Percentiles rank a stretch among this genome's conserved stretches.
These are phyloP conservation scores for Podabrus alpinus DNA, from an alignment of 2,888 invertebrate genomes.

Conservation along the genomic window DNA sequence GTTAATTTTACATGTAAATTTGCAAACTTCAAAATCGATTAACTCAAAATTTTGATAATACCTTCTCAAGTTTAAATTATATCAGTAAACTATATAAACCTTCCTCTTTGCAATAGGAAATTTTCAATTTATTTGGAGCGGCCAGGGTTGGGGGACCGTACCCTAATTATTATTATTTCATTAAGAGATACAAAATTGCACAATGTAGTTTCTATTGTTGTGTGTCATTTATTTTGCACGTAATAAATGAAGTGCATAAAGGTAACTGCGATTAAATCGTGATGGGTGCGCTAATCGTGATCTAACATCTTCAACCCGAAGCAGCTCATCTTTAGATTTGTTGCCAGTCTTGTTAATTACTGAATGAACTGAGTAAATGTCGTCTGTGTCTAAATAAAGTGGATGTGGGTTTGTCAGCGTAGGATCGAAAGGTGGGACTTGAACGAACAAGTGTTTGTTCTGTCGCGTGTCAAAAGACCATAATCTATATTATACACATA, in stretches of 20 bases:
- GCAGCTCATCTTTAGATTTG: conserved; percentile 27
- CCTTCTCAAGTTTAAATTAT: too few relatives aligned
- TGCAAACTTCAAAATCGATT: too few relatives aligned
- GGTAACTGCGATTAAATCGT: conserved; percentile 7
- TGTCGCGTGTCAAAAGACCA: conserved; percentile 15
- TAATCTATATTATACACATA: conserved; percentile 14
- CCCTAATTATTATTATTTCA: too few relatives aligned
- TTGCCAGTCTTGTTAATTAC: conserved; percentile 28
- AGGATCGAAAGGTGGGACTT: conserved; percentile 33
- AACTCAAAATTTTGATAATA: too few relatives aligned
- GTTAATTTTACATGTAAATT: too few relatives aligned
- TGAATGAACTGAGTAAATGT: conserved; percentile 37
- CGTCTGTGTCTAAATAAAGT: conserved; percentile 29
- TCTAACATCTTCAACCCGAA: conserved; percentile 26
- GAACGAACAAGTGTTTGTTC: conserved; percentile 33
- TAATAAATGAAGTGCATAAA: background rate
- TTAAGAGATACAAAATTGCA: too few relatives aligned
- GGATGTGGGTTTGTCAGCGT: conserved; percentile 34
- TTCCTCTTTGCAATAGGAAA: too few relatives aligned
- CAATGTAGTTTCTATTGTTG: background rate
- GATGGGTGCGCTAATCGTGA: conserved; percentile 25
- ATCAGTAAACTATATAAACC: too few relatives aligned
- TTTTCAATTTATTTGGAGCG: too few relatives aligned
- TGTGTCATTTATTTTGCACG: background rate
- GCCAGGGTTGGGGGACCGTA: too few relatives aligned